Base-by-base conservation (phyloP, 2,797 vertebrate genomes). In the Mus spretus region DNA sequence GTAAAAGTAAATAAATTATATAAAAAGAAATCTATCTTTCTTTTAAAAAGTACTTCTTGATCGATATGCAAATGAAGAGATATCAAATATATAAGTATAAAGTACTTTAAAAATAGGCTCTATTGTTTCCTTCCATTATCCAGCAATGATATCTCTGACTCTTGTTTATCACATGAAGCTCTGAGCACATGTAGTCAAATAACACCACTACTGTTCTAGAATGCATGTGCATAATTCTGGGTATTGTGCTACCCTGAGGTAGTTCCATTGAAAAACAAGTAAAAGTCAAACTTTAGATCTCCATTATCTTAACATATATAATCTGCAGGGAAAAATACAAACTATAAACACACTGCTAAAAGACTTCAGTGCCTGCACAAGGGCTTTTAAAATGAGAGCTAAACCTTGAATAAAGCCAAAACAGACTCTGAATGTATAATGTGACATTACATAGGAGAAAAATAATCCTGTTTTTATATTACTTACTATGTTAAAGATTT, bases 181-280 rank as follows among this genome's bases (percentile, higher is more conserved):
- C 50, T 40, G 10, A 87, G 53, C 34, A 55, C 17, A 28, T 28
- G 1, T 28, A 26, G 47, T 72, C 34, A 17, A 17, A 47, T 87
- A 72, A 72, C 13, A 37, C 4, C 50, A 37, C 37, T 55, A 10
- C 8, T 40, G 0, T 87, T 87, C 65, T 28, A 26, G 2, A 72
- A 72, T 24, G 65, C 65, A 28, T 8, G 20, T 55, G n/a, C 13
- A 15, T 55, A 55, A 55, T 72, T 34, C 50, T 72, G 34, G 70
- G 34, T 87, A 28, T 37, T 87, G 13, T 55, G 50, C 9, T 72
- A 72, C 8, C 17, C n/a, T 61, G 53, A 75, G 11, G 2, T 31
- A 89, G 79, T 85, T 15, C 6, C 79, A 89, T 26, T 81, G 67
- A 72, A 91, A 93, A 89, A 85, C 53, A 55, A 93, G 79, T 34